Percentiles rank a stretch among this genome's conserved stretches.
Evolutionary conservation across 2,113 vertebrate species (phyloP).

Genomic region (Echinops telfairi): DNA sequence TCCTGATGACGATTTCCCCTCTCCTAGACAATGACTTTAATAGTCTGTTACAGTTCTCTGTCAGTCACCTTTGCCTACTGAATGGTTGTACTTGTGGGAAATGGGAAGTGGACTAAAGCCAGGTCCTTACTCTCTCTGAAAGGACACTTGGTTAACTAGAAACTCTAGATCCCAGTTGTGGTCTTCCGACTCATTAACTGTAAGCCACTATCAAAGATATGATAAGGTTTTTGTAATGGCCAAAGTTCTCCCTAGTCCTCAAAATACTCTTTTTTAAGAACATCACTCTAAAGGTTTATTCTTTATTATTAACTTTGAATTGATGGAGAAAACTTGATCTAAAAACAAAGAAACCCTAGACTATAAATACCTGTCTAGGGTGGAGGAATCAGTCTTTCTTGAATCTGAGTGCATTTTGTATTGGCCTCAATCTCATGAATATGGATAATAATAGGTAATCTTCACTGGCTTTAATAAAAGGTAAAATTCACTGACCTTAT

Average conservation of each 20-base stretch:
- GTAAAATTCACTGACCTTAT: constrained; percentile 13
- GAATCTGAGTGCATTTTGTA: neutral
- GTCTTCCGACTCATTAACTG: neutral
- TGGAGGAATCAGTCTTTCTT: neutral
- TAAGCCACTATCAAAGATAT: neutral
- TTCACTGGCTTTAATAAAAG: neutral
- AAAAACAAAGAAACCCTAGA: constrained; percentile 25
- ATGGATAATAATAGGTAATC: constrained; percentile 23
- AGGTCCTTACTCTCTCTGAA: neutral
- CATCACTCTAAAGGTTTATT: neutral
- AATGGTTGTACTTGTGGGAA: neutral
- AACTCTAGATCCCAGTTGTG: neutral
- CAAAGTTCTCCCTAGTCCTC: neutral
- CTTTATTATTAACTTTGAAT: constrained; percentile 15
- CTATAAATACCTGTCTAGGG: neutral
- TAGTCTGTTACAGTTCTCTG: neutral
- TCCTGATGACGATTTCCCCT: neutral
- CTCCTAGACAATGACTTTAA: neutral
- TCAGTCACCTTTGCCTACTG: neutral
- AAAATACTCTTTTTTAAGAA: constrained; percentile 17
- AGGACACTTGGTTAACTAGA: neutral
- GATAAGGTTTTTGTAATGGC: neutral
- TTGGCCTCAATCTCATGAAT: neutral
- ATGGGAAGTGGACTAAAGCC: neutral
- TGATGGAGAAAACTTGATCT: constrained; percentile 33